phyloP scores from a whole-genome alignment of 2,797 vertebrate genomes.

The Enteromius viviparus region DNA sequence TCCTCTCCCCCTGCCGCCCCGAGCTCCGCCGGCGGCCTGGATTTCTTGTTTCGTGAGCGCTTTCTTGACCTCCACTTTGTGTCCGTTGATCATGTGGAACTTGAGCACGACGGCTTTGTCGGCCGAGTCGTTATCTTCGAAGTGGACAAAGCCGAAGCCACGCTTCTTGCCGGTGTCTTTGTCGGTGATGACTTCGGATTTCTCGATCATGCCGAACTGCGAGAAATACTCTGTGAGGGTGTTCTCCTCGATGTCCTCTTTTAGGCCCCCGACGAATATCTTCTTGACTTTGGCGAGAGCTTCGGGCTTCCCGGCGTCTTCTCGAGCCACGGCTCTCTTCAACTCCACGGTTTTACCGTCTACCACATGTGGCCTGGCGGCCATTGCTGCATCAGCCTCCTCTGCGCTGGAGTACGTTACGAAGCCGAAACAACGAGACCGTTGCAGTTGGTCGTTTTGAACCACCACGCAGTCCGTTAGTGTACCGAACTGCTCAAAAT shows the following conservation, averaged over 20 bases:
- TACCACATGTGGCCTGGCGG: constrained; percentile 83
- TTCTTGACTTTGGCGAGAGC: constrained; percentile 88
- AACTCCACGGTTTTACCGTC: constrained; percentile 86
- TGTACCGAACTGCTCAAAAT: constrained; percentile 84
- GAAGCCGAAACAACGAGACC: constrained; percentile 86
- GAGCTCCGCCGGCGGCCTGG: constrained; percentile 75
- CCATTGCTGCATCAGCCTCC: constrained; percentile 87
- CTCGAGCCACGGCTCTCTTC: constrained; percentile 85
- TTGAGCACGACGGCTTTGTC: constrained; percentile 87
- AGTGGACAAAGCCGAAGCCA: constrained; percentile 86
- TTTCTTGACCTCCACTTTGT: constrained; percentile 86
- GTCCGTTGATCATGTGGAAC: constrained; percentile 85
- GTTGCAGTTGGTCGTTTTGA: constrained; percentile 83
- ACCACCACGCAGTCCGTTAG: constrained; percentile 87
- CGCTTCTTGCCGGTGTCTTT: constrained; percentile 86
- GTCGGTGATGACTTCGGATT: constrained; percentile 85
- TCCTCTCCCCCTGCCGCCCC: constrained; percentile 69
- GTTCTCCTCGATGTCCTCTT: constrained; percentile 81
- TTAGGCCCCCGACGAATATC: constrained; percentile 85
- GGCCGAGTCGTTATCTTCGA: constrained; percentile 84
- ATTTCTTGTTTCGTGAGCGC: constrained; percentile 87
- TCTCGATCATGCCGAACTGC: constrained; percentile 84
- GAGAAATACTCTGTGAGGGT: constrained; percentile 84
- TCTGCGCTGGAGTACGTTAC: constrained; percentile 84
- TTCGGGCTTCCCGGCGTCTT: constrained; percentile 84